phyloP scores from a whole-genome alignment of 2,113 vertebrate genomes.

The Pangasianodon hypophthalmus region DNA sequence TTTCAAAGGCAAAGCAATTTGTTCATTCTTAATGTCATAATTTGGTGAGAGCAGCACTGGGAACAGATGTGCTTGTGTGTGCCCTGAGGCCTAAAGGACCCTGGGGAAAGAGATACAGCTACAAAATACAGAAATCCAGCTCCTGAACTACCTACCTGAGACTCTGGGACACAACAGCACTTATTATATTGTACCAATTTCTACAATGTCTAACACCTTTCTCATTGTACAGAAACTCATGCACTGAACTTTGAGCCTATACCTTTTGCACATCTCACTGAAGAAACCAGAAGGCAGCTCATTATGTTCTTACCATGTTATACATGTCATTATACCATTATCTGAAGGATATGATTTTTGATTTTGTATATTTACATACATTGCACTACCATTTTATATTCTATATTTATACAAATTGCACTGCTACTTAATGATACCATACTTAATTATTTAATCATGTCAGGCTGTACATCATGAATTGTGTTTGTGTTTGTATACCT shows the following conservation, averaged over 20 bases:
- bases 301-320: not conserved
- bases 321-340: not conserved
- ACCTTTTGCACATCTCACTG: not conserved
- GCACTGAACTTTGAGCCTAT: not conserved
- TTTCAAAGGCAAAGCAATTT: not conserved
- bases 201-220: not conserved
- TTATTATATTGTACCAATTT: not conserved
- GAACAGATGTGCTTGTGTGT: slow-evolving; percentile 2
- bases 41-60: not conserved
- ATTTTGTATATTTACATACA: not conserved
- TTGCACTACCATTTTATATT: not conserved
- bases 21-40: not conserved
- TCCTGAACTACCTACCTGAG: not conserved
- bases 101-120: not conserved
- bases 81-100: slow-evolving; percentile 11
- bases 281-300: not conserved
- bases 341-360: not conserved
- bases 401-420: not conserved
- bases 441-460: not conserved
- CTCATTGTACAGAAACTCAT: not conserved
- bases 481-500: not conserved
- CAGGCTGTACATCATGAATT: not conserved
- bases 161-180: not conserved
- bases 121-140: not conserved
- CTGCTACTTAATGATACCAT: not conserved